Evolutionary conservation across 2,797 vertebrate species (phyloP), one percentile per base, ranked within the genome.

Genomic region (Echiichthys vipera): DNA sequence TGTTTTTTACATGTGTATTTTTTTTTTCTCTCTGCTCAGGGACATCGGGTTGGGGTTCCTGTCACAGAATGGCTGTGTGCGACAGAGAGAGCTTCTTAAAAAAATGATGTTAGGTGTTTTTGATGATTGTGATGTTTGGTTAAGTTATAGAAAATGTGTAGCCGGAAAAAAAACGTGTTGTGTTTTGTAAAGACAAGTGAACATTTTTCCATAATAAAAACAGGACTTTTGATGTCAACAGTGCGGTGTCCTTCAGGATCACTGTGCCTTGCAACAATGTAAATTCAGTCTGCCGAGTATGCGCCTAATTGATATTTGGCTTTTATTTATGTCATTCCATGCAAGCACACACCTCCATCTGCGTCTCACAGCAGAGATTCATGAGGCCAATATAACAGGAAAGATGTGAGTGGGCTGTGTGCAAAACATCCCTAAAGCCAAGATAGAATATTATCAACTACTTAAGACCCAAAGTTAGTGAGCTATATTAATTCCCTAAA

Each of bases 141-240:
- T 97, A 96, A 97, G 95, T 96, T 95, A 96, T 96, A 88, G 94
- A 89, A 92, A 87, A 95, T 92, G 94, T 96, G 94, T 97, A 97
- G 95, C 92, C 92, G 95, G n/a, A n/a, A n/a, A n/a, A n/a, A 93
- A 77, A 71, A 94, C 91, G 92, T 96, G 91, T 90, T 91, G 95
- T 95, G 87, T 92, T 96, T 97, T 97, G 94, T 97, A 96, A 95
- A 80, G 37, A 65, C 59, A 82, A 84, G 55, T 82, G 59, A 82
- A 58, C 4, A 9, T 56, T 89, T 91, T 87, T 88, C 55, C 81
- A 67, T 22, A 88, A 88, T 88, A 90, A 89, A 88, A 84, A 81
- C 58, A 51, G 40, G 53, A 55, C 42, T 83, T 74, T 81, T 80
- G 74, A 51, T 39, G 50, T 51, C 66, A 62, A 51, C 43, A n/a